A percentile compares a stretch with the other conserved stretches of the same genome.
These are phyloP conservation scores for Sylvilagus bachmani DNA, from an alignment of 2,113 vertebrate genomes.

Conservation along the genomic window DNA sequence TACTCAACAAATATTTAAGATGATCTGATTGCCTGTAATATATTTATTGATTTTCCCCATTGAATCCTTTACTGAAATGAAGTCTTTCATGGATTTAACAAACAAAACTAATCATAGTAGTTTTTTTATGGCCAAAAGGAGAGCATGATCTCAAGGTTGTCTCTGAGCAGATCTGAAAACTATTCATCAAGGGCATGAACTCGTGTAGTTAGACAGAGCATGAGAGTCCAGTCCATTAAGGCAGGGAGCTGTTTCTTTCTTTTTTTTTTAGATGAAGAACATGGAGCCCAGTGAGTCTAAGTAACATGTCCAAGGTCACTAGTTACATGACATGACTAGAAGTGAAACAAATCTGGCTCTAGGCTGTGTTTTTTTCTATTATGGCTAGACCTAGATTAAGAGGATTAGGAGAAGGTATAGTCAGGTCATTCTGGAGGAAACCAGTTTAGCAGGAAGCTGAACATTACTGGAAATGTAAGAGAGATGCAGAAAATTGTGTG, in stretches of 20 bases:
- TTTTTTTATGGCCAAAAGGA: not conserved
- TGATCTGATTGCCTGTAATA: not conserved
- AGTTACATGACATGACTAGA: not conserved
- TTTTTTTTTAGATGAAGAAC: not conserved
- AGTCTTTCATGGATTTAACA: not conserved
- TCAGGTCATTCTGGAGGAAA: not conserved
- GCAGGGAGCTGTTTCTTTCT: not conserved
- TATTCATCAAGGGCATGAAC: not conserved
- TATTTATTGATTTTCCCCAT: not conserved
- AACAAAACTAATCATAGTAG: not conserved
- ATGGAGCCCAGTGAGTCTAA: not conserved
- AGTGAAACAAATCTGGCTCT: not conserved
- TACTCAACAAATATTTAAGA: not conserved
- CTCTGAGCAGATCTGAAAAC: not conserved
- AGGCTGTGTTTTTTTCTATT: not conserved
- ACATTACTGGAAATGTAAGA: not conserved
- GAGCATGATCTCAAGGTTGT: not conserved
- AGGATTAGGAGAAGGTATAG: not conserved
- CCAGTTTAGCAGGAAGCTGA: not conserved
- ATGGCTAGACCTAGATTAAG: not conserved
- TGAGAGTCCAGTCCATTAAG: not conserved
- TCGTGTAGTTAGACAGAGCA: not conserved
- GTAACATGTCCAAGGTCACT: not conserved
- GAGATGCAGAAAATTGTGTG: not conserved
- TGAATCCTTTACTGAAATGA: constrained; percentile 12